Evolutionary conservation across 1,140 invertebrate genomes (phyloP).

Genomic region (Pseudomyrmex pallidus): DNA sequence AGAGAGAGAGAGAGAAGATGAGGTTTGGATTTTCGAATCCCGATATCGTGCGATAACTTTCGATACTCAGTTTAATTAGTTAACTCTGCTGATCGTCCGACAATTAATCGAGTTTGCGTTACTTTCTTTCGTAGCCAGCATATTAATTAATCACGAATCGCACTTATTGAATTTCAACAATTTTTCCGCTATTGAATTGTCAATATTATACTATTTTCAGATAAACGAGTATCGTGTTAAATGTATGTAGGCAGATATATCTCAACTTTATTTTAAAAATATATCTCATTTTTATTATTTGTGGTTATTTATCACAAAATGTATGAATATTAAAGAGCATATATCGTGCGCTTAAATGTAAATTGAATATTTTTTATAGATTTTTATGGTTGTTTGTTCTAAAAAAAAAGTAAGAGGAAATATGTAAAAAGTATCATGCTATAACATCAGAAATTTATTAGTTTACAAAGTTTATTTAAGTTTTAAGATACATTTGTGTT

Average conservation of each 20-base stretch:
- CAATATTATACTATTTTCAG: background rate
- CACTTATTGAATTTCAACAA: slow-evolving; percentile 25
- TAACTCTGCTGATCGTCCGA: slow-evolving; percentile 15
- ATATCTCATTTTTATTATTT: too few species aligned
- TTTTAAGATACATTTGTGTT: slow-evolving; percentile 49
- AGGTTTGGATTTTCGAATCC: slow-evolving; percentile 45
- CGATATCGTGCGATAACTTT: slow-evolving; percentile 58
- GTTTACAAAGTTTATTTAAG: slow-evolving; percentile 44
- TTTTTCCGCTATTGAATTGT: slow-evolving; percentile 3
- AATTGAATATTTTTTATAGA: slow-evolving; percentile 33
- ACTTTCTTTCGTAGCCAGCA: background rate
- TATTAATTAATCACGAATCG: slow-evolving; percentile 34
- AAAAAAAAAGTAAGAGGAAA: slow-evolving; percentile 33
- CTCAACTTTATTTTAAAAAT: too few species aligned
- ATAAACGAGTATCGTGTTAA: background rate
- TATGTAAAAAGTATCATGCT: slow-evolving; percentile 27
- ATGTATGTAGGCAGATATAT: background rate
- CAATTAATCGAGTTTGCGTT: slow-evolving; percentile 50
- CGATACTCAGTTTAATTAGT: slow-evolving; percentile 56
- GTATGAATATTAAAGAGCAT: background rate
- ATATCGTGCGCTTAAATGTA: background rate
- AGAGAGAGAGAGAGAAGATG: background rate
- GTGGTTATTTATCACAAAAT: background rate
- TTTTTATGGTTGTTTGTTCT: slow-evolving; percentile 34
- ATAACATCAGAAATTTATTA: slow-evolving; percentile 40